Conservation (phyloP, 2,113 vertebrate genomes). For the Poicephalus gulielmi region DNA sequence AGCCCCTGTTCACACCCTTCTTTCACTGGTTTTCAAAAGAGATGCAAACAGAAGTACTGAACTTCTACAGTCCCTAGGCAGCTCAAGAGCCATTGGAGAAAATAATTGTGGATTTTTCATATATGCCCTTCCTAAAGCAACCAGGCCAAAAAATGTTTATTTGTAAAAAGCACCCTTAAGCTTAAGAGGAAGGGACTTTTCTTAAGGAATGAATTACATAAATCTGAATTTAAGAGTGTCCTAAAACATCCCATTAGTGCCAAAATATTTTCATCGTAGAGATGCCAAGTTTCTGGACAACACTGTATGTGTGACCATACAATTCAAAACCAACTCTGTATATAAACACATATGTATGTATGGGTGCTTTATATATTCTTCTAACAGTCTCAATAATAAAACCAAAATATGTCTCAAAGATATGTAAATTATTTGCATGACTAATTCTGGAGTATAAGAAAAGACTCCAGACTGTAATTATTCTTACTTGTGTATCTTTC, state of each 20-base stretch:
- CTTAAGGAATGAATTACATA: too few relatives aligned
- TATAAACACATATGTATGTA: fast-evolving
- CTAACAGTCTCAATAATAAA: background rate
- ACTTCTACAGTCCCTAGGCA: background rate
- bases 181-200: too few relatives aligned
- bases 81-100: background rate
- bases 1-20: background rate
- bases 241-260: background rate
- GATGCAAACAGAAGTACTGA: too few relatives aligned
- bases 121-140: too few relatives aligned
- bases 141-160: too few relatives aligned
- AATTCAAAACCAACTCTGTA: background rate
- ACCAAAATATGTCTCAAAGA: background rate
- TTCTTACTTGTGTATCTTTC: background rate
- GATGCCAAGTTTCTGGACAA: background rate
- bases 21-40: background rate
- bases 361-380: background rate
- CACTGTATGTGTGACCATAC: background rate
- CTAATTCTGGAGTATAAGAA: background rate
- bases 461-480: background rate
- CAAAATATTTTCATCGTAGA: background rate
- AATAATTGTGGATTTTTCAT: background rate
- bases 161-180: too few relatives aligned
- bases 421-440: background rate
- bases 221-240: too few relatives aligned